Percentiles rank a stretch among this genome's conserved stretches.
These are phyloP conservation scores for Myotis findleyi DNA, from an alignment of 2,797 vertebrate genomes.

Conservation along the genomic window DNA sequence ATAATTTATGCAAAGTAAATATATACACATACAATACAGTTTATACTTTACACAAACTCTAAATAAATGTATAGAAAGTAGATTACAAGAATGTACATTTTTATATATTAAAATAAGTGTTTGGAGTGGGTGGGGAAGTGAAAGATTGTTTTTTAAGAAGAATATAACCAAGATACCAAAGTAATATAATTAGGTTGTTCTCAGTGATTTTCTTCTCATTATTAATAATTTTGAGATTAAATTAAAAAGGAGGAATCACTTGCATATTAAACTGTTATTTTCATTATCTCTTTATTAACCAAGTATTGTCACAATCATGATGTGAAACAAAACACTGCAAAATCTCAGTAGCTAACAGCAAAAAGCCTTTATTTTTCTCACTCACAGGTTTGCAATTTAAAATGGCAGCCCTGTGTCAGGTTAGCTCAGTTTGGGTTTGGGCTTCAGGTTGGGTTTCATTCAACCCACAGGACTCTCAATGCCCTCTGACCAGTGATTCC, in stretches of 20 bases:
- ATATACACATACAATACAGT: neutral
- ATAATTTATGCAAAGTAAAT: neutral
- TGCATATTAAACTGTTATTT: slow-evolving; percentile 34
- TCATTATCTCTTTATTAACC: slow-evolving; percentile 31
- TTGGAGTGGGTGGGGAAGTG: neutral
- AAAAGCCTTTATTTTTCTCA: neutral
- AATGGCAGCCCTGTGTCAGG: neutral
- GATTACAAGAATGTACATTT: neutral
- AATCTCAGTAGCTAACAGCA: neutral
- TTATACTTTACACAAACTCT: neutral
- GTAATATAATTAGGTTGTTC: neutral
- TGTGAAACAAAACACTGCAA: neutral
- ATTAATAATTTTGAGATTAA: slow-evolving; percentile 39
- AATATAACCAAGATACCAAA: slow-evolving; percentile 11
- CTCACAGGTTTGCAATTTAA: neutral
- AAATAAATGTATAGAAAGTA: neutral
- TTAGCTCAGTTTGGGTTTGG: neutral
- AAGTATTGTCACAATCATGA: neutral
- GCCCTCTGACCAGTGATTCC: neutral
- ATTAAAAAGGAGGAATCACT: slow-evolving; percentile 17
- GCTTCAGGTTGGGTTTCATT: neutral
- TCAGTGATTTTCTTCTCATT: slow-evolving; percentile 45
- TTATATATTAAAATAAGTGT: neutral
- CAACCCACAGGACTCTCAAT: neutral
- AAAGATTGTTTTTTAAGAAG: neutral